Percentiles rank a stretch among this genome's conserved stretches.
Conservation (phyloP, 64 coral and sea anemone species). For the Orbicella faveolata region DNA sequence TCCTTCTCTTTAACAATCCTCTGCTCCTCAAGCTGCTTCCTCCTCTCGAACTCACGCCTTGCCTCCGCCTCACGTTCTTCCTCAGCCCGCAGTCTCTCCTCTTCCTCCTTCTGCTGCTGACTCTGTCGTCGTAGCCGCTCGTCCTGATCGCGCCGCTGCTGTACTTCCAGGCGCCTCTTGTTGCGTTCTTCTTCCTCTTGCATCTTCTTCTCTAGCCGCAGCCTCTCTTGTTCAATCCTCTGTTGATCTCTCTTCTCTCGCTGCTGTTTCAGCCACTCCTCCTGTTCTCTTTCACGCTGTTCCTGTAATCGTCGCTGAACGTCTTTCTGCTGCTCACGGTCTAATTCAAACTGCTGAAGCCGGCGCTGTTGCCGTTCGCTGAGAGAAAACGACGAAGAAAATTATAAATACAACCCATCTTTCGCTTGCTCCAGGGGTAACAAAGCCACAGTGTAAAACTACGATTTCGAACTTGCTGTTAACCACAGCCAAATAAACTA, state of each 20-base stretch:
- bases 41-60: constrained; percentile 51
- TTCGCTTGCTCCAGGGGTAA: too few relatives aligned
- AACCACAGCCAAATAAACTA: too few relatives aligned
- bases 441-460: too few relatives aligned
- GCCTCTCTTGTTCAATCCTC: constrained; percentile 65
- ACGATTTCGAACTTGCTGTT: too few relatives aligned
- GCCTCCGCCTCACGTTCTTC: constrained; percentile 52
- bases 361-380: constrained; percentile 45
- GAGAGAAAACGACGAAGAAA: not conserved
- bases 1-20: constrained; percentile 82
- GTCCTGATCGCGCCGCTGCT: constrained; percentile 74
- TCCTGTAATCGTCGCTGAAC: constrained; percentile 30
- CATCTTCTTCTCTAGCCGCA: constrained; percentile 58
- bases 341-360: constrained; percentile 63
- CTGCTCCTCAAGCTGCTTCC: constrained; percentile 68
- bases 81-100: constrained; percentile 41
- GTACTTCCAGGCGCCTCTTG: constrained; percentile 60
- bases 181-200: constrained; percentile 72
- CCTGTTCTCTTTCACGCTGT: constrained; percentile 61
- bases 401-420: too few relatives aligned
- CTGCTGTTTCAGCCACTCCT: constrained; percentile 78
- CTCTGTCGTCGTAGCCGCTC: constrained; percentile 53
- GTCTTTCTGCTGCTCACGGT: constrained; percentile 70
- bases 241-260: constrained; percentile 79
- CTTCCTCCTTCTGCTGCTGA: constrained; percentile 52